These are phyloP conservation scores for Hemistola chrysoprasaria DNA, from an alignment of 2,888 invertebrate genomes.

Conservation along the genomic window DNA sequence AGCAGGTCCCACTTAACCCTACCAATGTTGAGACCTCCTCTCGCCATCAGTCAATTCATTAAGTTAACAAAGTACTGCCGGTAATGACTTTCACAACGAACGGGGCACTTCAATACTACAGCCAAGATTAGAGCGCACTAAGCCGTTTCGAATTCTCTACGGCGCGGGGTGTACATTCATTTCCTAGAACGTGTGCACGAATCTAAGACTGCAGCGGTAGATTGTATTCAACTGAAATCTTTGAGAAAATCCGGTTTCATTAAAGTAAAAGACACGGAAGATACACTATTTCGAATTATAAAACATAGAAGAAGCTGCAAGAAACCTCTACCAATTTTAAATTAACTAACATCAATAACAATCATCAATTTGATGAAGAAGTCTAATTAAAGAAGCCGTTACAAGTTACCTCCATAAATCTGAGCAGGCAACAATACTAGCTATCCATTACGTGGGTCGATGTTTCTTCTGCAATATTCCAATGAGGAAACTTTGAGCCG, in stretches of 20 bases:
- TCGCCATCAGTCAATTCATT: slow-evolving; percentile 81
- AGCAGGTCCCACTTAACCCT: slow-evolving; percentile 78
- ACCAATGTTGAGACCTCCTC: slow-evolving; percentile 73
- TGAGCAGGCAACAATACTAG: slow-evolving; percentile 74
- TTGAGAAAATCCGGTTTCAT: slow-evolving; percentile 20
- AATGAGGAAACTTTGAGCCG: slow-evolving; percentile 68
- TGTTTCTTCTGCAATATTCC: slow-evolving; percentile 73
- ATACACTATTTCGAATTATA: too few species aligned
- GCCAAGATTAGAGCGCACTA: slow-evolving; percentile 48
- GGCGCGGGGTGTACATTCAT: slow-evolving; percentile 15
- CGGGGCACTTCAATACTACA: slow-evolving; percentile 56
- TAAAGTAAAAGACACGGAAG: slow-evolving; percentile 4
- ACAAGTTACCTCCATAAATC: slow-evolving; percentile 82
- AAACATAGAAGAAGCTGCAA: slow-evolving; percentile 38
- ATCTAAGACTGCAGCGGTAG: slow-evolving; percentile 22
- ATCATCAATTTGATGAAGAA: slow-evolving; percentile 79
- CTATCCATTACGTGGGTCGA: slow-evolving; percentile 73
- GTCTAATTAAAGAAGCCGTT: slow-evolving; percentile 81
- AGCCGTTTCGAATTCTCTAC: slow-evolving; percentile 37
- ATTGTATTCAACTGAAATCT: slow-evolving; percentile 13
- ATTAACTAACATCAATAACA: slow-evolving; percentile 75
- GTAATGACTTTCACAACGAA: slow-evolving; percentile 75
- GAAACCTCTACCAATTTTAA: slow-evolving; percentile 58
- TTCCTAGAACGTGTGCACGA: slow-evolving; percentile 6
- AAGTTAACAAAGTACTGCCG: slow-evolving; percentile 77